Conservation (phyloP, 1,140 invertebrate genomes). For the Adoxophyes honmai region DNA sequence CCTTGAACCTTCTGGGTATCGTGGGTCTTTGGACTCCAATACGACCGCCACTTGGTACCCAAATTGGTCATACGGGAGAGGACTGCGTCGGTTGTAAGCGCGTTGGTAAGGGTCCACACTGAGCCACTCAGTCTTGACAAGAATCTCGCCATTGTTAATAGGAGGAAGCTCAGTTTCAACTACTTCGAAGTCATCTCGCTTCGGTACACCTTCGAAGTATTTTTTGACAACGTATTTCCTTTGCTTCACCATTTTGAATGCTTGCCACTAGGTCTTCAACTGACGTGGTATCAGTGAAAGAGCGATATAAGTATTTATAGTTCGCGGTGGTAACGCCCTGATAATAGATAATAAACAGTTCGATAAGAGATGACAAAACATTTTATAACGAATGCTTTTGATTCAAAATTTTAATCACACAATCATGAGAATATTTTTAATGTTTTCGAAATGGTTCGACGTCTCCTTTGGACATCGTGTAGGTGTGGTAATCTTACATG, state of each 20-base stretch:
- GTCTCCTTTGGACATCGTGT: too few relatives aligned
- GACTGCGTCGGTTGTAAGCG: conserved; percentile 26
- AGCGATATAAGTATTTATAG: not conserved
- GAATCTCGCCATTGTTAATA: conserved; percentile 59
- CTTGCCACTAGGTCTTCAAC: not conserved
- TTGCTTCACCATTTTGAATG: conserved; percentile 51
- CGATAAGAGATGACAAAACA: too few relatives aligned
- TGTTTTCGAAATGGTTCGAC: too few relatives aligned
- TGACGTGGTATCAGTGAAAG: not conserved
- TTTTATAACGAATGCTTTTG: too few relatives aligned
- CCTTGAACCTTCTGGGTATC: conserved; percentile 77
- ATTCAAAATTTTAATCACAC: too few relatives aligned
- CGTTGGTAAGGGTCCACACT: conserved; percentile 78
- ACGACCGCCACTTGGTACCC: conserved; percentile 62
- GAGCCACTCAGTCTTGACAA: conserved; percentile 71
- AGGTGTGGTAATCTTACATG: too few relatives aligned
- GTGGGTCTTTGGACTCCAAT: conserved; percentile 34
- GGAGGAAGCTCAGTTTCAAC: conserved; percentile 63
- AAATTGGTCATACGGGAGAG: conserved; percentile 58
- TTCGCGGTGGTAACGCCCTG: too few relatives aligned
- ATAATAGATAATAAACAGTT: too few relatives aligned
- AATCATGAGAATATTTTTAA: too few relatives aligned
- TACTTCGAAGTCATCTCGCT: conserved; percentile 60
- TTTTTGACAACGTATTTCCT: conserved; percentile 59
- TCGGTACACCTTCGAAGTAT: conserved; percentile 61